Evolutionary conservation across 2,797 vertebrate species (phyloP).

Genomic region (Poeciliopsis infans): DNA sequence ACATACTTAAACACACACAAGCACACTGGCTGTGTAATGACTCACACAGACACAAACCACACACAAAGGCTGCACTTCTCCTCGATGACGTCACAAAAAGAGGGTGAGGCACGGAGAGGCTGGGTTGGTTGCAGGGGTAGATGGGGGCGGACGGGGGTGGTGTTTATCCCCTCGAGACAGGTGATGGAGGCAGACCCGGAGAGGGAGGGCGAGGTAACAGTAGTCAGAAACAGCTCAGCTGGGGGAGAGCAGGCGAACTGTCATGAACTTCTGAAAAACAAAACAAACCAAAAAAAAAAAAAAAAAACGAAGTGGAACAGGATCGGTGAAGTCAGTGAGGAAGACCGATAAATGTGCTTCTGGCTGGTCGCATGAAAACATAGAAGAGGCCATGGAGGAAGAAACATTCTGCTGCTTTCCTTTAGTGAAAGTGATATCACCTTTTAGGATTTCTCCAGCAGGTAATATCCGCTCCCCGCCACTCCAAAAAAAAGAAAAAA

Average conservation of each 20-base stretch:
- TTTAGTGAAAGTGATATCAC: neutral
- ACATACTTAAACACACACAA: conserved; percentile 38
- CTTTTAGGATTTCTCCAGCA: neutral
- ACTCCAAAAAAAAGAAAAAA: too few relatives aligned
- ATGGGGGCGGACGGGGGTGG: conserved; percentile 33
- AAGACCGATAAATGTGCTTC: conserved; percentile 42
- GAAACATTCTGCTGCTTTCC: neutral
- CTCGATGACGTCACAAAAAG: conserved; percentile 65
- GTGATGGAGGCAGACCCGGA: conserved; percentile 50
- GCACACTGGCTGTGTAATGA: conserved; percentile 36
- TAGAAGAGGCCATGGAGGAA: neutral
- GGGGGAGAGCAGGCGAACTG: conserved; percentile 67
- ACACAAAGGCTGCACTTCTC: conserved; percentile 45
- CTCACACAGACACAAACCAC: conserved; percentile 45
- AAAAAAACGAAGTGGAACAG: conserved; percentile 10
- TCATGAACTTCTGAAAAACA: conserved; percentile 55
- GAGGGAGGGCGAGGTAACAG: conserved; percentile 59
- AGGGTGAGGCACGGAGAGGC: conserved; percentile 54
- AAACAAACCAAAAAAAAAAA: neutral
- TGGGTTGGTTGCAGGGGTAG: conserved; percentile 38
- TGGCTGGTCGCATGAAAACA: conserved; percentile 7
- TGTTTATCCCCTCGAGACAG: conserved; percentile 51
- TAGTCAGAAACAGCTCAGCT: conserved; percentile 43
- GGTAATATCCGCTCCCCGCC: neutral
- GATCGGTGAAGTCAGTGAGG: conserved; percentile 34